These are phyloP conservation scores for Drosophila erecta DNA, from an alignment of 1,140 invertebrate species.

Conservation along the genomic window DNA sequence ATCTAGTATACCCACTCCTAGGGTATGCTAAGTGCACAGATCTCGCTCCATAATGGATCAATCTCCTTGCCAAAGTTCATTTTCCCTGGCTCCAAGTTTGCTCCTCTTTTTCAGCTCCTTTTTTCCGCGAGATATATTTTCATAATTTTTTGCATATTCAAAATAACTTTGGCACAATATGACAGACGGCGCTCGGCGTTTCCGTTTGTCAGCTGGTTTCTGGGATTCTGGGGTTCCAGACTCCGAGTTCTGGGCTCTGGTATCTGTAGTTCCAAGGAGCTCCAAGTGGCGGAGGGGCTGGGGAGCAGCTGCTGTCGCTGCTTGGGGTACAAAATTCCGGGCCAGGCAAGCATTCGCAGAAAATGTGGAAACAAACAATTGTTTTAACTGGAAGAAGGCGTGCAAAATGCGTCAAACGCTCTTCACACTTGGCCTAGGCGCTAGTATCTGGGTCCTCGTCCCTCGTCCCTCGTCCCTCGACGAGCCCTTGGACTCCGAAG, in stretches of 20 bases:
- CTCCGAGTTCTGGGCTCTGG: conserved; percentile 13
- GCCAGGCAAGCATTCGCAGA: conserved; percentile 62
- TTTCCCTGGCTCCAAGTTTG: conserved; percentile 24
- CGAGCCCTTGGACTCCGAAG: background rate
- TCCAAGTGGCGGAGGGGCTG: background rate
- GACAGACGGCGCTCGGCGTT: conserved; percentile 72
- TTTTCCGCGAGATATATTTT: conserved; percentile 40
- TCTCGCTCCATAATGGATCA: conserved; percentile 60
- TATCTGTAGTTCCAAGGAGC: conserved; percentile 12
- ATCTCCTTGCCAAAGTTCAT: conserved; percentile 45
- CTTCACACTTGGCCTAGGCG: conserved; percentile 67
- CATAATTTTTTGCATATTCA: conserved; percentile 78
- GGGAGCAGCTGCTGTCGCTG: conserved; percentile 54
- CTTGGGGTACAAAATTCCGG: conserved; percentile 71
- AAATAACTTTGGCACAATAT: conserved; percentile 75
- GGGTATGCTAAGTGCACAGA: conserved; percentile 6
- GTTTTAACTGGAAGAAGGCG: conserved; percentile 74
- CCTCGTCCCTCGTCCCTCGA: background rate
- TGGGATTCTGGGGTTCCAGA: background rate
- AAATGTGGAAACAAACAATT: conserved; percentile 75
- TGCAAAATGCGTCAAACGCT: conserved; percentile 63
- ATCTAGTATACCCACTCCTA: background rate
- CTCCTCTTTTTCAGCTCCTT: conserved; percentile 13
- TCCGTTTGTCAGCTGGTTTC: conserved; percentile 77
- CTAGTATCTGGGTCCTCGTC: conserved; percentile 32